A percentile compares a stretch with the other conserved stretches of the same genome.
phyloP scores from a whole-genome alignment of 2,113 vertebrate genomes.

The Ardeotis arabs region DNA sequence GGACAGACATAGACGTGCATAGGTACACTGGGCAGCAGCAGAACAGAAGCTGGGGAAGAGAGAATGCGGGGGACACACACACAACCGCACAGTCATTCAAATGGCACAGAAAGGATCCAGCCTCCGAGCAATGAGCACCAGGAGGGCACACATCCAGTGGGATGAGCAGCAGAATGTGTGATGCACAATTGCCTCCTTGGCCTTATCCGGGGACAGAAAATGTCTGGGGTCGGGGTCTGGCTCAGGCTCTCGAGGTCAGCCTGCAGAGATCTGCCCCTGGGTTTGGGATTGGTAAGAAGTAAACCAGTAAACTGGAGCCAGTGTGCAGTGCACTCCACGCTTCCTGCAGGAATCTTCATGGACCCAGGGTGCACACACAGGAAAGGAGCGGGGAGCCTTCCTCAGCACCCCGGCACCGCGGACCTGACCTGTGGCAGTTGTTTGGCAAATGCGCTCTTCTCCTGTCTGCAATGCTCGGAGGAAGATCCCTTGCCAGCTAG shows the following conservation, averaged over 20 bases:
- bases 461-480: not conserved
- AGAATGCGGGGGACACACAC: not conserved
- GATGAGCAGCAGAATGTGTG: not conserved
- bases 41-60: not conserved
- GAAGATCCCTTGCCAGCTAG: not conserved
- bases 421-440: too few relatives aligned
- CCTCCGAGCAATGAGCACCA: fast-evolving
- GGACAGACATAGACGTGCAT: fast-evolving
- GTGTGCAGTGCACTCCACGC: fast-evolving
- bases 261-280: not conserved
- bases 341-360: not conserved
- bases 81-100: fast-evolving
- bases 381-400: not conserved
- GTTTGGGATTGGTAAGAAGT: not conserved
- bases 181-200: fast-evolving
- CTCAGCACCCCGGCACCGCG: fast-evolving
- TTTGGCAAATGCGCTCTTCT: not conserved
- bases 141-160: not conserved
- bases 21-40: not conserved
- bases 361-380: fast-evolving
- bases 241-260: not conserved
- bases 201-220: not conserved
- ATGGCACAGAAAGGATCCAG: not conserved
- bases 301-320: not conserved
- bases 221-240: not conserved